These are phyloP conservation scores for Stegophylla sp. DNA, from an alignment of 2,888 invertebrate species.

Conservation along the genomic window DNA sequence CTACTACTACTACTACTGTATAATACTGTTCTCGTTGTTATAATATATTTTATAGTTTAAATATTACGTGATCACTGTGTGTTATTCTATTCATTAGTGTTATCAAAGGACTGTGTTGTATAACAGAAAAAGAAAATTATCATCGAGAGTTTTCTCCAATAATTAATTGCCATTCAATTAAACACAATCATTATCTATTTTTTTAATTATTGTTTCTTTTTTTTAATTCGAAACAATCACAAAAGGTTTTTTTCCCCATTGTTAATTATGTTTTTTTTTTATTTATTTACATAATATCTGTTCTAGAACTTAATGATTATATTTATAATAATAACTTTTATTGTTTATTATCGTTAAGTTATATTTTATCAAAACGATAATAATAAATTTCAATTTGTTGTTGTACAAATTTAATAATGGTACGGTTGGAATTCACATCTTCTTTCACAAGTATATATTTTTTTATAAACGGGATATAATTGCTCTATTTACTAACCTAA, in stretches of 20 bases:
- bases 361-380: too few species aligned
- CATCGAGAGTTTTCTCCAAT: conserved; percentile 12
- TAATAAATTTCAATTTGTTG: too few species aligned
- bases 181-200: conserved; percentile 26
- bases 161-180: conserved; percentile 20
- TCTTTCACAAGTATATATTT: too few species aligned
- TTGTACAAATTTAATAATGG: too few species aligned
- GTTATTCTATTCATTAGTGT: conserved; percentile 7
- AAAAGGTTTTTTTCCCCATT: background rate
- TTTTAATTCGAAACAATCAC: conserved; percentile 13
- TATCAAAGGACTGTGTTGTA: background rate
- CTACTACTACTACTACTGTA: too few species aligned
- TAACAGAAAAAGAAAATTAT: conserved; percentile 4
- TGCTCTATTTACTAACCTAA: too few species aligned
- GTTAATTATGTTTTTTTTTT: background rate
- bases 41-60: background rate
- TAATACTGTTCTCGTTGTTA: background rate
- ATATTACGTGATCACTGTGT: conserved; percentile 7
- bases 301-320: too few species aligned
- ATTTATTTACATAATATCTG: too few species aligned
- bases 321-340: too few species aligned
- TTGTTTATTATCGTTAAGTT: too few species aligned
- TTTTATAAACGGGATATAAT: too few species aligned
- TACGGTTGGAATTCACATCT: too few species aligned
- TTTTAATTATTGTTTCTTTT: background rate